Base-by-base conservation (phyloP, 2,797 vertebrate species). In the Mormyrops boulengeri region DNA sequence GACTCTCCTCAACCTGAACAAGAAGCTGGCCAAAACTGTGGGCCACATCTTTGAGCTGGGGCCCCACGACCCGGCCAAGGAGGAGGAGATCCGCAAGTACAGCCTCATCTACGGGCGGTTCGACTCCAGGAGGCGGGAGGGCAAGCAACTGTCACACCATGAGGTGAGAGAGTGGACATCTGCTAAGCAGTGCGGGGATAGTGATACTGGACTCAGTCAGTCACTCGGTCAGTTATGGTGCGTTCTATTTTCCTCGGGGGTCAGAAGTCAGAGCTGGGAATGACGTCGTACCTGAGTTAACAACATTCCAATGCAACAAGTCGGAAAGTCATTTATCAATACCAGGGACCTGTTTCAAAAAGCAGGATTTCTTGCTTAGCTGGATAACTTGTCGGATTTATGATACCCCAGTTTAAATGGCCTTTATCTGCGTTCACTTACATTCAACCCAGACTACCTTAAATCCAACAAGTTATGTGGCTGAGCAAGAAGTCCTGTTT, bases 11-110 rank as follows among this genome's bases (percentile, higher is more conserved):
- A 97, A 97, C 93, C 96, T 98, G 93, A 99, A 99, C 93, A 98
- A 98, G 96, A 99, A 99, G 93, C 93, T 99, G 93, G 97, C 98
- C 4, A 97, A 98, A 93, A 96, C 97, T 0, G 97, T 99, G 90
- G 98, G 98, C 1, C 98, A 99, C 94, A 98, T 99, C 93, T 99
- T 99, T 94, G 97, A 97, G 91, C 97, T 99, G 96, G 97, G 95
- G 30, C 95, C 97, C 0, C 96, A 96, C 0, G 97, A 98, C 90
- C 95, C 93, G 14, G 96, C 95, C 92, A 98, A 98, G 91, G 98
- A 99, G 91, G 97, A 98, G 89, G 98, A 99, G 94, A 99, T 99
- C 92, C 95, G 97, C 38, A 98, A 98, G 90, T 98, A 98, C 95
- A 99, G 98, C 73, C 96, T 98, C 38, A 99, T 99, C 92, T 99